A percentile compares a stretch with the other conserved stretches of the same genome.
phyloP scores from a whole-genome alignment of 2,797 vertebrate genomes.

The Miichthys miiuy region DNA sequence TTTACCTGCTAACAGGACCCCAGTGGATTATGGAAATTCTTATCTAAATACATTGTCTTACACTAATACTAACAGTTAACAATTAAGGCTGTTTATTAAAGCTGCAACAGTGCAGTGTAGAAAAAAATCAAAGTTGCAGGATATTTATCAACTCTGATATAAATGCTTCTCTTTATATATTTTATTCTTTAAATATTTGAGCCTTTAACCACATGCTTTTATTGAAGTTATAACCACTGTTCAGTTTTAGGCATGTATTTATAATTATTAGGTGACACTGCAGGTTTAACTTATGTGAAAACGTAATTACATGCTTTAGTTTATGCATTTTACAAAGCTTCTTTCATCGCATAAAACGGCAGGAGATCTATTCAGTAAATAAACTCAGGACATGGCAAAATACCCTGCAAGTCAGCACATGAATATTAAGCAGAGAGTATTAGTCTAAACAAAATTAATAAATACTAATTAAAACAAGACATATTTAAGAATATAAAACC shows the following conservation, averaged over 20 bases:
- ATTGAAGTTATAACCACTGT: not conserved
- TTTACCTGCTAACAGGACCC: conserved; percentile 38
- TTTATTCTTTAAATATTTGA: not conserved
- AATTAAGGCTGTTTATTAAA: not conserved
- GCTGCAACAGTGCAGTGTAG: not conserved
- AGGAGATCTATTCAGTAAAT: not conserved
- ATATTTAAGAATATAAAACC: not conserved
- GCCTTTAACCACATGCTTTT: not conserved
- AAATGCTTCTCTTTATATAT: not conserved
- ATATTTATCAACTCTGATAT: not conserved
- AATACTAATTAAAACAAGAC: not conserved
- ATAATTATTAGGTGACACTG: not conserved
- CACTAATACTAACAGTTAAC: conserved; percentile 11
- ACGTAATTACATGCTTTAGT: not conserved
- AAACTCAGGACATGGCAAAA: not conserved
- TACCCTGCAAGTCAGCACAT: not conserved
- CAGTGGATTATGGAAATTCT: conserved; percentile 38
- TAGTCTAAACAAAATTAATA: no score
- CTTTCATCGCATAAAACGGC: not conserved
- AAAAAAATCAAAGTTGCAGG: not conserved
- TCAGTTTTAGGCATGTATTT: not conserved
- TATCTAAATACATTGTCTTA: conserved; percentile 43
- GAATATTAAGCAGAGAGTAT: not conserved
- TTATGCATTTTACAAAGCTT: not conserved
- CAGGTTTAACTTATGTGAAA: not conserved